Evolutionary conservation across 2,113 vertebrate species (phyloP).

Genomic region (Zosterops hypoxanthus): DNA sequence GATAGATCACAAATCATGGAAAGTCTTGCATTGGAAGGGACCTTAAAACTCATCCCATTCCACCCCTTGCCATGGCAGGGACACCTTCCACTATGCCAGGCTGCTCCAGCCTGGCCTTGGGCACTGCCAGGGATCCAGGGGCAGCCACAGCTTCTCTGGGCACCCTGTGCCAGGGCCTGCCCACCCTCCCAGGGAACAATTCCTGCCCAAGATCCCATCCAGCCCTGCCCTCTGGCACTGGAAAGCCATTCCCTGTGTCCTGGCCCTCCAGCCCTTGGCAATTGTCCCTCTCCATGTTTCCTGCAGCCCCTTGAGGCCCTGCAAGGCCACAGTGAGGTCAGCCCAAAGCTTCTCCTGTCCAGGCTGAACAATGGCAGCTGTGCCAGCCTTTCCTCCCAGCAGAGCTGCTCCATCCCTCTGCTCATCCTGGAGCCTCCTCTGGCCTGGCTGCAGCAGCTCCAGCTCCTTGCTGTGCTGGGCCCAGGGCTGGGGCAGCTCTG

Average conservation of each 20-base stretch:
- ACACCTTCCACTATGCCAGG: not conserved
- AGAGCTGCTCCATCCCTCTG: not conserved
- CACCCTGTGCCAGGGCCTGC: not conserved
- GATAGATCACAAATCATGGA: not conserved
- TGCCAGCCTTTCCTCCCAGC: not conserved
- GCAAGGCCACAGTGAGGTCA: too few species aligned
- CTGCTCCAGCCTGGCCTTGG: not conserved
- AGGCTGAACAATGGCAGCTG: not conserved
- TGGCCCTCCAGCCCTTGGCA: not conserved
- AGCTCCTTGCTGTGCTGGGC: not conserved
- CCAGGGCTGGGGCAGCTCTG: not conserved
- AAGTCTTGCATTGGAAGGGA: not conserved
- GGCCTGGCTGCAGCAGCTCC: not conserved
- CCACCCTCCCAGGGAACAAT: not conserved
- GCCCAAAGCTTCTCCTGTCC: too few species aligned
- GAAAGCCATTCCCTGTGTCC: not conserved
- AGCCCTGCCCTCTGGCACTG: not conserved
- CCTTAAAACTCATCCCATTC: rapidly evolving
- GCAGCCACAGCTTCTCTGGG: not conserved
- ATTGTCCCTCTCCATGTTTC: not conserved
- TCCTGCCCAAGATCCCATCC: not conserved
- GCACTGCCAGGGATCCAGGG: not conserved
- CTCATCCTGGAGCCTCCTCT: not conserved
- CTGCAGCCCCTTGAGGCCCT: too few species aligned
- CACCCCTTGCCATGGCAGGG: not conserved